These are phyloP conservation scores for Andrena marginata DNA, from an alignment of 2,888 invertebrate genomes.

Conservation along the genomic window DNA sequence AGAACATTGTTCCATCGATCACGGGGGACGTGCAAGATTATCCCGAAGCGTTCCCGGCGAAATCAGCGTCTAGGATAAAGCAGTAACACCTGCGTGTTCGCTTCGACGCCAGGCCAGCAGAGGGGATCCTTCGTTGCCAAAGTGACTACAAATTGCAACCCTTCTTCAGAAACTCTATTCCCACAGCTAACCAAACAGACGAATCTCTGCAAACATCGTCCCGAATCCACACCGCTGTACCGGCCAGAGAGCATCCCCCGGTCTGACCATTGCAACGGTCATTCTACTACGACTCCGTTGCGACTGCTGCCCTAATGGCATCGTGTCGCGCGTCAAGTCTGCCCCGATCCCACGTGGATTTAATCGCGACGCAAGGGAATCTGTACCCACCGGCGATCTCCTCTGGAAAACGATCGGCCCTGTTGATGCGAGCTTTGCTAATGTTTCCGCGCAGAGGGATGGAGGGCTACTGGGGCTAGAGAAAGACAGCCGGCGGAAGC, in stretches of 20 bases:
- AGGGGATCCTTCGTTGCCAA: too few relatives aligned
- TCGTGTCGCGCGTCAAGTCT: slow-evolving; percentile 46
- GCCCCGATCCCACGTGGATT: slow-evolving; percentile 46
- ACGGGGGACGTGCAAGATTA: neutral
- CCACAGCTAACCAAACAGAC: too few relatives aligned
- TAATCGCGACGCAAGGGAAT: slow-evolving; percentile 29
- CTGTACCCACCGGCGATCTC: slow-evolving; percentile 35
- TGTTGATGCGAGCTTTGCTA: neutral
- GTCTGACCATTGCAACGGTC: too few relatives aligned
- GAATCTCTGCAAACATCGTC: too few relatives aligned
- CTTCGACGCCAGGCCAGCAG: too few relatives aligned
- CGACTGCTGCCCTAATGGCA: slow-evolving; percentile 39
- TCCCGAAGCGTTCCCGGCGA: neutral
- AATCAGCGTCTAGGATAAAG: slow-evolving; percentile 8
- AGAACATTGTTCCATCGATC: neutral
- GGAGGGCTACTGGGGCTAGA: neutral
- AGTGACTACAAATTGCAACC: too few relatives aligned
- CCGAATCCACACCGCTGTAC: too few relatives aligned
- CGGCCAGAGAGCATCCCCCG: too few relatives aligned
- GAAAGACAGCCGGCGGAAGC: neutral
- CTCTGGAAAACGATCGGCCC: slow-evolving; percentile 39
- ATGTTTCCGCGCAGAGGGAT: neutral
- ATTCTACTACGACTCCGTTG: neutral
- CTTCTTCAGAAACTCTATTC: too few relatives aligned
- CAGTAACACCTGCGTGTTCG: too few relatives aligned